Evolutionary conservation across 2,888 invertebrate species (phyloP).

Genomic region (Hirtodrosophila histrioides): DNA sequence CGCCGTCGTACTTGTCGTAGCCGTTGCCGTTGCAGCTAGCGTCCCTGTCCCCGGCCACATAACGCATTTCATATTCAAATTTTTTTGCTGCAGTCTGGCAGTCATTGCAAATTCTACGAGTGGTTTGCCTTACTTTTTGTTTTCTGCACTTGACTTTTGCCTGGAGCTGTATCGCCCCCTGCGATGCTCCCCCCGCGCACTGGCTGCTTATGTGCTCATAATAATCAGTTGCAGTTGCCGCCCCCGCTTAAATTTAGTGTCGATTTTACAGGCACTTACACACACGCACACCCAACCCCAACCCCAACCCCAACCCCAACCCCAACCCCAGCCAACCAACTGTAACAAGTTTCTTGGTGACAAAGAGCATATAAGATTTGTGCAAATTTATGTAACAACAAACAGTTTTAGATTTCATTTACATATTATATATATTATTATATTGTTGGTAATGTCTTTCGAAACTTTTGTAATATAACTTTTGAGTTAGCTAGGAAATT

Average conservation of each 20-base stretch:
- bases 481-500: too few relatives aligned
- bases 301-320: not conserved
- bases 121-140: constrained; percentile 45
- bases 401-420: constrained; percentile 42
- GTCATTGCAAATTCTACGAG: constrained; percentile 64
- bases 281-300: constrained; percentile 22
- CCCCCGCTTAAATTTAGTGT: constrained; percentile 69
- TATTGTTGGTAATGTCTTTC: constrained; percentile 1
- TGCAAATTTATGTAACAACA: constrained; percentile 46
- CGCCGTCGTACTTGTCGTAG: not conserved
- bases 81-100: constrained; percentile 67
- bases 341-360: constrained; percentile 56
- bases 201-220: constrained; percentile 59
- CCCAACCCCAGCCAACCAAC: constrained; percentile 7
- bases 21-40: constrained; percentile 15
- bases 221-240: constrained; percentile 75
- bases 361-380: constrained; percentile 56
- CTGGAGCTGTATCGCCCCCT: constrained; percentile 18
- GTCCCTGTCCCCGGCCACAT: constrained; percentile 50
- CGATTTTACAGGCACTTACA: constrained; percentile 72
- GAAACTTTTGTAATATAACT: too few relatives aligned
- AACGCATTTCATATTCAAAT: constrained; percentile 79
- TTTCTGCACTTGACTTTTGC: constrained; percentile 62
- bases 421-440: constrained; percentile 40
- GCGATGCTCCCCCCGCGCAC: constrained; percentile 1